These are phyloP conservation scores for Diachasma alloeum DNA, from an alignment of 1,140 invertebrate species.

Conservation along the genomic window DNA sequence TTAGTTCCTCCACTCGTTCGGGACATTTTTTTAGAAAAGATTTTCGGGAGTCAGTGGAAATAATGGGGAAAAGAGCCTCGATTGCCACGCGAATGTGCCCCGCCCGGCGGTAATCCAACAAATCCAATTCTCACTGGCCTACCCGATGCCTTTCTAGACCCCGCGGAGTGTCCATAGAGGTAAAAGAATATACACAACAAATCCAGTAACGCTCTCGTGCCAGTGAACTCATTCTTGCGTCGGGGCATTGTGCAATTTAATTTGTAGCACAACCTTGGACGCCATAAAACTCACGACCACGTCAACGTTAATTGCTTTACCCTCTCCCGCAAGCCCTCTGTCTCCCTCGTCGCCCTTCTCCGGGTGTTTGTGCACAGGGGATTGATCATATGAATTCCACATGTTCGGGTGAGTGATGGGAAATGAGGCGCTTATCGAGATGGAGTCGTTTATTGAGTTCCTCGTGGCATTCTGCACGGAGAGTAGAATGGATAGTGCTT, in stretches of 20 bases:
- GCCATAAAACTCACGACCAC: constrained; percentile 29
- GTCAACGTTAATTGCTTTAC: constrained; percentile 31
- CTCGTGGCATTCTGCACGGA: background rate
- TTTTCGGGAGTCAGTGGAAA: too few relatives aligned
- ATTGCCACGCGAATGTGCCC: background rate
- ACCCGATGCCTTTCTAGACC: constrained; percentile 23
- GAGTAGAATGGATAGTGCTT: background rate
- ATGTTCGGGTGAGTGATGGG: background rate
- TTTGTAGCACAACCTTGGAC: constrained; percentile 35
- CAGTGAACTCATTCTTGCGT: constrained; percentile 33
- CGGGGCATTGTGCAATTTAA: constrained; percentile 33
- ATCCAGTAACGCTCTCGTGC: constrained; percentile 19
- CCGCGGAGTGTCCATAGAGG: background rate
- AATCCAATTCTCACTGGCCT: background rate
- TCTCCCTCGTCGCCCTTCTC: too few relatives aligned
- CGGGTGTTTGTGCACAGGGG: background rate
- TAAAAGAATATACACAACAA: background rate
- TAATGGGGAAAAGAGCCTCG: background rate
- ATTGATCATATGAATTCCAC: background rate
- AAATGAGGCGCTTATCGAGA: background rate
- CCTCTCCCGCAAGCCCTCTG: background rate
- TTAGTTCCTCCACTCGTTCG: too few relatives aligned
- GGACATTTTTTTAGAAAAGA: too few relatives aligned
- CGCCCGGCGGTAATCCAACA: too few relatives aligned
- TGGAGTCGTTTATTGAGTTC: background rate